These are phyloP conservation scores for Syrmaticus mikado DNA, from an alignment of 2,113 vertebrate genomes.

Conservation along the genomic window DNA sequence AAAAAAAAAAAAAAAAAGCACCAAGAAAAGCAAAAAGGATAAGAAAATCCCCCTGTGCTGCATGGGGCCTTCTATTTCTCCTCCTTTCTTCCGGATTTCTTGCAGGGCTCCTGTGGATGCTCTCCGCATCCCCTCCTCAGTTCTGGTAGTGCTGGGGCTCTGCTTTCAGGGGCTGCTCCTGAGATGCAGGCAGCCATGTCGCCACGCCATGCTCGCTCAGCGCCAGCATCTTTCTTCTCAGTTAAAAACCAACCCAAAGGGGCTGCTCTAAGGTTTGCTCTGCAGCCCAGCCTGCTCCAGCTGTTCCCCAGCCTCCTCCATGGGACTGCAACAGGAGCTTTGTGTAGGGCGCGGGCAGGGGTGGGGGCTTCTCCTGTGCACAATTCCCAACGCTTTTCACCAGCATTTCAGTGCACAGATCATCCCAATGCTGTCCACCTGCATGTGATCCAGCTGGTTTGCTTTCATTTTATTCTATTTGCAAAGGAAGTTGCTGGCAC, in stretches of 20 bases:
- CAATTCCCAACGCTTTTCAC: not conserved
- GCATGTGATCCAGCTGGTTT: not conserved
- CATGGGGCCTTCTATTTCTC: rapidly evolving
- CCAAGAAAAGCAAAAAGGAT: not conserved
- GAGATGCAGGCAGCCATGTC: not conserved
- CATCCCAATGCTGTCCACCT: not conserved
- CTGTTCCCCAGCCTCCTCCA: not conserved
- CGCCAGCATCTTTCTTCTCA: not conserved
- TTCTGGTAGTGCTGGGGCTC: not conserved
- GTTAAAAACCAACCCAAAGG: not conserved
- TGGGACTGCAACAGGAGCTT: not conserved
- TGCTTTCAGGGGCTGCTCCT: not conserved
- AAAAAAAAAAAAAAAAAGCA: not conserved
- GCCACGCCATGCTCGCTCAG: not conserved
- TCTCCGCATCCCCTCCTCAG: not conserved
- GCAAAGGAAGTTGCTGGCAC: not conserved
- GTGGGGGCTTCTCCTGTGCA: not conserved
- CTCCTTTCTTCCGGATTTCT: not conserved
- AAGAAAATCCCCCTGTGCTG: not conserved
- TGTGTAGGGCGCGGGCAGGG: not conserved
- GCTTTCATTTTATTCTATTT: not conserved
- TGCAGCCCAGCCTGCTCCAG: not conserved
- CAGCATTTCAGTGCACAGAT: not conserved
- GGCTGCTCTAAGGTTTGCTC: not conserved
- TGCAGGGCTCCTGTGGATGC: not conserved